Evolutionary conservation across 2,888 invertebrate genomes (phyloP), one percentile per base, ranked within the genome.

Genomic region (Cecidostiba fungosa): DNA sequence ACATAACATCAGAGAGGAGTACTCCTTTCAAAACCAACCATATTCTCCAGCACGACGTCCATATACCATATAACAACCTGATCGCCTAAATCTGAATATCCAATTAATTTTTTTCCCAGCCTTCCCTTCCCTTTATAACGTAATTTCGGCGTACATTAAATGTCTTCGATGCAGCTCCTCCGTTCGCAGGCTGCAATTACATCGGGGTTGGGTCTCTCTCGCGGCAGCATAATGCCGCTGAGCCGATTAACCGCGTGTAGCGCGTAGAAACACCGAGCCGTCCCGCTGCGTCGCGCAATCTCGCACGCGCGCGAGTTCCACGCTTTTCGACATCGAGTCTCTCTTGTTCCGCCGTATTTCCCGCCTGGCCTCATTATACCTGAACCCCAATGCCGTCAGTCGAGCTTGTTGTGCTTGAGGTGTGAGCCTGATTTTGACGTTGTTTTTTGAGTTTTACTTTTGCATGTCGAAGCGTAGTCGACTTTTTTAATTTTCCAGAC

Each of bases 161-260:
- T 36, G 79, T 47, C 70, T 79, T 54, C 70, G 66, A 69, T 43
- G 78, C 47, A 36, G 39, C 39, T 23, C 54, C 77, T 19, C 36
- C 36, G n/a, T 19, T 62, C 23, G 26, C 1, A 23, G 10, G 16
- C 14, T 50, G 50, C 70, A 70, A 79, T 79, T 79, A 79, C 79
- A 79, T 6, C 26, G 62, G 59, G 70, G 47, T 14, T 32, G 14
- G 39, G 70, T 32, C 70, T 39, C 70, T 39, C 39, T 72, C 36
- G 39, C 70, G 39, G 3, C 39, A 39, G 32, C 69, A 29, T 78
- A 69, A 78, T 19, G 78, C 36, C 23, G 32, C 16, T 79, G 79
- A 79, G 69, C 70, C 79, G 70, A 79, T 79, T 79, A 79, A 70
- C 69, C 72, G 77, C 59, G 36, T n/a, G 19, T n/a, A 26, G 3